A percentile compares a stretch with the other conserved stretches of the same genome.
phyloP scores from a whole-genome alignment of 2,113 vertebrate species.

The Mus spicilegus region DNA sequence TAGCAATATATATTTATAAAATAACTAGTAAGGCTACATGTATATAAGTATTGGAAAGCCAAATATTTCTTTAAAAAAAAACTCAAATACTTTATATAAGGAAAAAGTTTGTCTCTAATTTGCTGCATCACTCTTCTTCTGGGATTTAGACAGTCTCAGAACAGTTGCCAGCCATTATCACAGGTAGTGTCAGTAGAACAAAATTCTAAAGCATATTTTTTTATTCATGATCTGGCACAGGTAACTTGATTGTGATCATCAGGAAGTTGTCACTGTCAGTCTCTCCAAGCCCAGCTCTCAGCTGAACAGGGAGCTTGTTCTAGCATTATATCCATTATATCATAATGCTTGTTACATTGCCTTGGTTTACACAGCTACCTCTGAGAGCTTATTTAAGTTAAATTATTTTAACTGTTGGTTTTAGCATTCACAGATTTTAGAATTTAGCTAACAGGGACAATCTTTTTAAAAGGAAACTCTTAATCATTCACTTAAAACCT shows the following conservation, averaged over 20 bases:
- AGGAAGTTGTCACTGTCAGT: not conserved
- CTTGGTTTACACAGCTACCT: not conserved
- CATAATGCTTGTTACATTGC: not conserved
- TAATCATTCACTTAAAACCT: not conserved
- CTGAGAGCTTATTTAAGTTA: not conserved
- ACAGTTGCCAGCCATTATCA: not conserved
- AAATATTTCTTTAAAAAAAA: not conserved
- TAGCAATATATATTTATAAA: not conserved
- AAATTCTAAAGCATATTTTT: not conserved
- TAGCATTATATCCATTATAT: not conserved
- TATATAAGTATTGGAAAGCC: not conserved
- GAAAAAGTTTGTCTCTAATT: not conserved
- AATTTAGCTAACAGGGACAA: not conserved
- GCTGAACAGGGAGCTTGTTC: not conserved
- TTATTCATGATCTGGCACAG: not conserved
- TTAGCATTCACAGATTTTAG: not conserved
- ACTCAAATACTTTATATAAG: not conserved
- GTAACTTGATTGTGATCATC: not conserved
- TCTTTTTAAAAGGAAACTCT: not conserved
- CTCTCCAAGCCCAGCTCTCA: not conserved
- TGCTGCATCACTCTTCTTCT: not conserved
- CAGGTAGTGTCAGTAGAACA: not conserved
- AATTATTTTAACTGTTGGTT: not conserved
- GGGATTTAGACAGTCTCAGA: not conserved
- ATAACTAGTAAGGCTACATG: not conserved